Base-by-base conservation (phyloP, 2,797 vertebrate species). In the Rhabdophis nuchalis region DNA sequence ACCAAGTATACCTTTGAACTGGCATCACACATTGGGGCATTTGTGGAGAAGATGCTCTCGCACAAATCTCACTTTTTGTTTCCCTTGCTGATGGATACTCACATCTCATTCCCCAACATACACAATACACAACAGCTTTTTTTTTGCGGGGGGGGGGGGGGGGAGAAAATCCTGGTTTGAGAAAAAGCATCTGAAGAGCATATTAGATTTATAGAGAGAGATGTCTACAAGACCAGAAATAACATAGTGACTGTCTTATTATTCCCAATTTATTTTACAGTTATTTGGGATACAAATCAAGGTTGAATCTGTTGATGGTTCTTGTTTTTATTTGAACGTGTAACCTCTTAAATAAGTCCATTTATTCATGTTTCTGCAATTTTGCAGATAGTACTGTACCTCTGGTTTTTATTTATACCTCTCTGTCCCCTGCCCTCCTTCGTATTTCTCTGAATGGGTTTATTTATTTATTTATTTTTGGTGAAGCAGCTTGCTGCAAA, bases 121-220 rank as follows among this genome's bases (percentile, higher is more conserved):
- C n/a, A 32, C 64, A 18, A 36, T 36, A 36, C n/a, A n/a, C 4
- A 64, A n/a, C 4, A 11, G 12, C 12, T 64, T 32, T 32, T 68
- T 64, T 4, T n/a, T n/a, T n/a, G n/a, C n/a, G n/a, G n/a, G n/a
- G n/a, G n/a, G 0, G 11, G 11, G 23, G 7, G 4, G 41, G 11
- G 5, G 4, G 18, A 6, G 14, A 20, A 7, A 86, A 14, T 1
- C 14, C 7, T 53, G 27, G 16, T 86, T 86, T 53, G 12, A 52
- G 50, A n/a, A n/a, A 86, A 86, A 29, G 13, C 41, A 50, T n/a
- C 29, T 52, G 85, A 85, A 27, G 46, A 11, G 7, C 9, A 5
- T n/a, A 86, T 86, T 27, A 0, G 85, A 5, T 53, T 86, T n/a
- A 54, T 18, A 54, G 54, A 14, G 53, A 86, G 27, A 16, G 27